Evolutionary conservation across 2,888 invertebrate genomes (phyloP).

Genomic region (Terebella lapidaria): DNA sequence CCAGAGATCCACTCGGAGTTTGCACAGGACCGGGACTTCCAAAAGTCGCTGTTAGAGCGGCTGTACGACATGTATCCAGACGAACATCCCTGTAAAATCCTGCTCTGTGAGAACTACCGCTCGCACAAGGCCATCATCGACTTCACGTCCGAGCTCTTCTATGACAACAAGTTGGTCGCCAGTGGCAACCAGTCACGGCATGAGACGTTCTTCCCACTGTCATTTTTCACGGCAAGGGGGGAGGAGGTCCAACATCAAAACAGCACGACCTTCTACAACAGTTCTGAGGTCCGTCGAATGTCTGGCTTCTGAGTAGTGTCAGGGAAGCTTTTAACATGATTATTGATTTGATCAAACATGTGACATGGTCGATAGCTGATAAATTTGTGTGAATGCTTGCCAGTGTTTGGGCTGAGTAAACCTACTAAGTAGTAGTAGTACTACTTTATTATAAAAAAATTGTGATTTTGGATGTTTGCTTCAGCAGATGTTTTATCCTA

Average conservation of each 20-base stretch:
- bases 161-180: conserved; percentile 64
- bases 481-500: no score
- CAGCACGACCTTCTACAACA: conserved; percentile 75
- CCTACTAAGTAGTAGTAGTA: no score
- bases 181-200: conserved; percentile 59
- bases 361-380: no score
- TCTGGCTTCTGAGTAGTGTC: no score
- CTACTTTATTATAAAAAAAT: no score
- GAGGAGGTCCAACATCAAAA: conserved; percentile 71
- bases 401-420: no score
- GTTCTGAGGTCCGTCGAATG: conserved; percentile 63
- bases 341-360: no score
- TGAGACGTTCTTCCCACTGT: conserved; percentile 60
- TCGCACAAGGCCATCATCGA: conserved; percentile 76
- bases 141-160: conserved; percentile 77
- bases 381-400: no score
- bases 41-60: conserved; percentile 70
- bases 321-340: no score
- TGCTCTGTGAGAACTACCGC: conserved; percentile 76
- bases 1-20: conserved; percentile 72
- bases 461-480: no score
- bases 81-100: conserved; percentile 71
- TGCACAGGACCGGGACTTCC: conserved; percentile 48
- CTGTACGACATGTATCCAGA: conserved; percentile 70
- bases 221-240: conserved; percentile 75